phyloP scores from a whole-genome alignment of 1,140 invertebrate species.

The Tetragonula clypearis region DNA sequence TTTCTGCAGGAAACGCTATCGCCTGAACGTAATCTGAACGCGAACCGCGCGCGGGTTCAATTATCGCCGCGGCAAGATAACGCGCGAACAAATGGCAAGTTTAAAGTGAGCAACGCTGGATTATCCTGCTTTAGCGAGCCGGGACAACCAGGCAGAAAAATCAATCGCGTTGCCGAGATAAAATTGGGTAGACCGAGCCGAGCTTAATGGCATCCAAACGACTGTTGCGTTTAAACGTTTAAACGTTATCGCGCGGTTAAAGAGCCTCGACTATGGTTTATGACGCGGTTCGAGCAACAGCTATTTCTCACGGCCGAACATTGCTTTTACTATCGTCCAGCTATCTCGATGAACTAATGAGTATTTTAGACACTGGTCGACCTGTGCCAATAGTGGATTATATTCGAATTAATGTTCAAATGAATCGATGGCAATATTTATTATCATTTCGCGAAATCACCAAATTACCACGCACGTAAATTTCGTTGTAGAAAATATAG shows the following conservation, averaged over 20 bases:
- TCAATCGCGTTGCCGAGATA: neutral
- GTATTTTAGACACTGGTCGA: neutral
- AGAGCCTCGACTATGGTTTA: neutral
- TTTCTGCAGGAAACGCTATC: slow-evolving; percentile 24
- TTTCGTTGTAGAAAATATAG: no score
- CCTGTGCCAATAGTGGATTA: neutral
- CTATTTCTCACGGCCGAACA: neutral
- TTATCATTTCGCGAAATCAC: neutral
- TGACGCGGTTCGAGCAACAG: neutral
- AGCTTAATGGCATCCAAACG: neutral
- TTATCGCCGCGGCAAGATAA: slow-evolving; percentile 14
- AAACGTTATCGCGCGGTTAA: neutral
- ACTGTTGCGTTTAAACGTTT: neutral
- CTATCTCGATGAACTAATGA: neutral
- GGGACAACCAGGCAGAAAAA: neutral
- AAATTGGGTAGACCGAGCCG: no score
- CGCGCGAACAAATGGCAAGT: neutral
- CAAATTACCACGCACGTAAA: no score
- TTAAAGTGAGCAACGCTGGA: neutral
- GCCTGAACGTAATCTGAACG: slow-evolving; percentile 8
- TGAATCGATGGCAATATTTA: neutral
- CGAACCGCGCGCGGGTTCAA: neutral
- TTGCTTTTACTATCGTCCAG: no score
- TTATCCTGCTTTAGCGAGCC: neutral
- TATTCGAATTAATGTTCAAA: neutral